Evolutionary conservation across 1,140 invertebrate genomes (phyloP), one percentile per base, ranked within the genome.

Genomic region (Meloidogyne chitwoodi): DNA sequence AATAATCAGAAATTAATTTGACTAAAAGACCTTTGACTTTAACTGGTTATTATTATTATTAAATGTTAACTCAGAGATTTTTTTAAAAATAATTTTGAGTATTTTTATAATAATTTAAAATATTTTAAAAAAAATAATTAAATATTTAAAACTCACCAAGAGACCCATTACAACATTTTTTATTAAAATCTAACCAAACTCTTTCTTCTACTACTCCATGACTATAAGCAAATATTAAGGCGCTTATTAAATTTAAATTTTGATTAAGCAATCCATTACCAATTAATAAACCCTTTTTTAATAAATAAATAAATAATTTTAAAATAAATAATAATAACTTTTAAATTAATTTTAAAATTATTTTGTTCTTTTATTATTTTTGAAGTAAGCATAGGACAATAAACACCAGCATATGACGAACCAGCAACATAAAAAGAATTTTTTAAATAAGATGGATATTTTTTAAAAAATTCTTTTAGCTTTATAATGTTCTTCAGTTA

Each of bases 381-480:
- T 6, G 85, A 83, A 16, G 89, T 84, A 56, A 90, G 78, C 16
- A 90, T 90, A 19, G 88, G 89, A 26, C 89, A 76, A 71, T 88
- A 88, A 56, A 89, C 82, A 87, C 68, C 77, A 29, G 78, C 88
- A 80, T 89, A 89, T 31, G 83, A 85, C 81, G 89, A 89, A 27
- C 88, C 89, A 38, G 88, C 87, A 34, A 90, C 81, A 74, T 88
- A 90, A 64, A 89, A 88, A 24, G 83, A 80, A 68, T 85, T 88
- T 6, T 83, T 81, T 22, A 77, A 78, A 77, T 87, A 90, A 77
- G 89, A 86, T 16, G 89, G 89, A 81, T 88, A 91, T 77, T 89
- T 89, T 19, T 68, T 64, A 90, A 89, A 84, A 90, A 90, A 72
- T 88, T 76, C 75, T 89, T 85, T 91, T 63, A 48, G 90, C 90